phyloP scores from a whole-genome alignment of 2,888 invertebrate species.

The Oxyteleia sp. region DNA sequence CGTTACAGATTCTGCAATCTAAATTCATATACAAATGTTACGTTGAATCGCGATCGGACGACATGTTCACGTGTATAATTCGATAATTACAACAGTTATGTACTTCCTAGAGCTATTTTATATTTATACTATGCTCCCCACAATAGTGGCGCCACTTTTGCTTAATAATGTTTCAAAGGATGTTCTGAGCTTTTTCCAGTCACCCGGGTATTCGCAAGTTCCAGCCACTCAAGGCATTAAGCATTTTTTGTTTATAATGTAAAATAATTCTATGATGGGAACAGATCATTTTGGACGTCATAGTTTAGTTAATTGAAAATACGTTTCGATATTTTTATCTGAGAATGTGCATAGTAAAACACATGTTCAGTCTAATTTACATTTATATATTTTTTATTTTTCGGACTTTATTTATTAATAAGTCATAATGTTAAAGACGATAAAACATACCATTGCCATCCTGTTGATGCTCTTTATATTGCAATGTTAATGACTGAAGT shows the following conservation, averaged over 20 bases:
- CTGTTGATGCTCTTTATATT: no score
- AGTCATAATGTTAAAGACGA: no score
- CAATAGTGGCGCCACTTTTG: constrained; percentile 27
- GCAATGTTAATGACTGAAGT: no score
- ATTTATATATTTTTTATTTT: no score
- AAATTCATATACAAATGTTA: constrained; percentile 57
- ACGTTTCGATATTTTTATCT: no score
- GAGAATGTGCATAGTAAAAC: no score
- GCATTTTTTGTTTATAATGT: constrained; percentile 51
- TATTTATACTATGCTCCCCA: constrained; percentile 39
- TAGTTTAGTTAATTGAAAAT: no score
- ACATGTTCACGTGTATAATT: constrained; percentile 67
- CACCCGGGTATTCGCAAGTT: constrained; percentile 44
- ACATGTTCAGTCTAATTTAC: no score
- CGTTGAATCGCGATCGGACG: constrained; percentile 68
- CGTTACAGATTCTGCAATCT: constrained; percentile 2
- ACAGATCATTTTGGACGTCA: neutral
- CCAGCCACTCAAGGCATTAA: constrained; percentile 58
- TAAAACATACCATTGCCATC: no score
- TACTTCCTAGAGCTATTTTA: constrained; percentile 60
- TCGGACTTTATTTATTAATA: no score
- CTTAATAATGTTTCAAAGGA: constrained; percentile 54
- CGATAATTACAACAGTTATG: constrained; percentile 67
- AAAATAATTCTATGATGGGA: constrained; percentile 44
- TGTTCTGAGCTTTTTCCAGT: constrained; percentile 64